Conservation (phyloP, 2,113 vertebrate genomes). For the Ophiodon elongatus region DNA sequence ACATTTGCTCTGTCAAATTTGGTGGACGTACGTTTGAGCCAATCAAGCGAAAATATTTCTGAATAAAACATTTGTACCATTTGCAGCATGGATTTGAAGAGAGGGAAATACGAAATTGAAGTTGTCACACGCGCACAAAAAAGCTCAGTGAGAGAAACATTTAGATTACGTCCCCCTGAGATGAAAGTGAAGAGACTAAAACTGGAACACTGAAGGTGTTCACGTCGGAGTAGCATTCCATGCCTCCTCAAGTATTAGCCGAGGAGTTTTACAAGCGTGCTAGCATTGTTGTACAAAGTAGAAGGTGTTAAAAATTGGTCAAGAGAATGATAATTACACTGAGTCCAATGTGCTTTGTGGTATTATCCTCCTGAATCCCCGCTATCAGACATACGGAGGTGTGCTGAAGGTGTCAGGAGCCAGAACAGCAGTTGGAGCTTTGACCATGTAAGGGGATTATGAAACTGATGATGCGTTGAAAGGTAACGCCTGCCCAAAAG, state of each 20-base stretch:
- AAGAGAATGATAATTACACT: constrained; percentile 69
- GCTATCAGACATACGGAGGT: constrained; percentile 66
- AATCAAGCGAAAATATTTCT: constrained; percentile 61
- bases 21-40: constrained; percentile 44
- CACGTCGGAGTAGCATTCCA: constrained; percentile 1
- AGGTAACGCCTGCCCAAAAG: constrained; percentile 80
- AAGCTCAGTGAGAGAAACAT: constrained; percentile 19
- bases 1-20: constrained; percentile 77
- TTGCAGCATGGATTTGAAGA: constrained; percentile 27
- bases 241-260: constrained; percentile 21
- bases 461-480: constrained; percentile 85
- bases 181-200: constrained; percentile 31
- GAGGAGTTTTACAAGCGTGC: constrained; percentile 45
- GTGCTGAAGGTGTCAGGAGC: constrained; percentile 73
- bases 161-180: constrained; percentile 12
- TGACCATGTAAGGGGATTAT: constrained; percentile 84
- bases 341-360: constrained; percentile 48
- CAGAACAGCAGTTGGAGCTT: constrained; percentile 60
- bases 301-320: constrained; percentile 49
- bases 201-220: constrained; percentile 14
- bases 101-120: constrained; percentile 16
- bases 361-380: constrained; percentile 72
- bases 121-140: not conserved
- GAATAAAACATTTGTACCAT: constrained; percentile 36
- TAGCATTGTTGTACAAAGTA: constrained; percentile 17